Evolutionary conservation across 2,888 invertebrate species (phyloP).

Genomic region (Chalcosyrphus nemorum): DNA sequence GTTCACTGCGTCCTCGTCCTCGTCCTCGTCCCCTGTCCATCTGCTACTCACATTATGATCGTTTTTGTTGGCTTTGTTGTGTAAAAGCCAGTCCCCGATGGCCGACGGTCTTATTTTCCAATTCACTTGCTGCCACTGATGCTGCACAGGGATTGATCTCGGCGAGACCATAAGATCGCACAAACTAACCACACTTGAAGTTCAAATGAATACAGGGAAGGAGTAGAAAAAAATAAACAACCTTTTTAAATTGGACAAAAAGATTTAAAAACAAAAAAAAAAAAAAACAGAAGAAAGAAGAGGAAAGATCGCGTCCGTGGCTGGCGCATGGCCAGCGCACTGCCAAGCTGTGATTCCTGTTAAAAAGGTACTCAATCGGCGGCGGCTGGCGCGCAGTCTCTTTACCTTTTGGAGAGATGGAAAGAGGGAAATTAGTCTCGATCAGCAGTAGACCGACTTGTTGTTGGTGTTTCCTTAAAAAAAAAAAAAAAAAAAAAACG

Average conservation of each 20-base stretch:
- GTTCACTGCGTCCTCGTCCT: too few relatives aligned
- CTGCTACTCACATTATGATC: slow-evolving; percentile 46
- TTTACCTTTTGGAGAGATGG: slow-evolving; percentile 69
- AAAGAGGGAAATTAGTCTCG: slow-evolving; percentile 81
- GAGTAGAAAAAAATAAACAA: too few relatives aligned
- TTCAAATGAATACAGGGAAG: background rate
- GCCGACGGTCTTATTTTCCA: slow-evolving; percentile 53
- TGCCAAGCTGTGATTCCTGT: slow-evolving; percentile 65
- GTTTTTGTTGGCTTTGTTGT: slow-evolving; percentile 62
- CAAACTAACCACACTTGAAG: background rate
- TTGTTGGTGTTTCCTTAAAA: slow-evolving; percentile 64
- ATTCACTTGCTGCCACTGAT: slow-evolving; percentile 56
- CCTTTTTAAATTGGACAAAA: slow-evolving; percentile 42
- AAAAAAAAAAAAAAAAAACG: too few relatives aligned
- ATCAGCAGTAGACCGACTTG: slow-evolving; percentile 22
- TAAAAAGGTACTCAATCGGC: slow-evolving; percentile 34
- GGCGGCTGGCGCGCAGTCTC: slow-evolving; percentile 29
- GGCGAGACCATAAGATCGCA: slow-evolving; percentile 22
- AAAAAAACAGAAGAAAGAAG: too few relatives aligned
- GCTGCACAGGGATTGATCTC: slow-evolving; percentile 41
- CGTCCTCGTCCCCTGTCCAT: slow-evolving; percentile 23
- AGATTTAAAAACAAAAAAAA: background rate
- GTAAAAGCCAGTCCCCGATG: slow-evolving; percentile 22
- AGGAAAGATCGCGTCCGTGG: slow-evolving; percentile 43
- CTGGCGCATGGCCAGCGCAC: slow-evolving; percentile 71